Evolutionary conservation across 2,888 invertebrate genomes (phyloP).

Genomic region (Rhopalosiphum nymphaeae): DNA sequence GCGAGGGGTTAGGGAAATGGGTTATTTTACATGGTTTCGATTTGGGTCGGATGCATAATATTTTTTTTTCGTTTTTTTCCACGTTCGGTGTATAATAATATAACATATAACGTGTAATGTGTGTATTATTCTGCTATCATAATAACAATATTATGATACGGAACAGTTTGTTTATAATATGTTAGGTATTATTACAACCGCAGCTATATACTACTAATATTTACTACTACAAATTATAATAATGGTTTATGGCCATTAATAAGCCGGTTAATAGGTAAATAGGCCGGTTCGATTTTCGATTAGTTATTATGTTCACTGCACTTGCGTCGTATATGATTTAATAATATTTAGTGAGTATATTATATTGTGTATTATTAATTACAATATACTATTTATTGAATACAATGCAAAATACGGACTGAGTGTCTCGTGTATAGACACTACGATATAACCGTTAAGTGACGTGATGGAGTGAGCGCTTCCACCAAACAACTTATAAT

Average conservation of each 20-base stretch:
- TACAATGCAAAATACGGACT: not conserved
- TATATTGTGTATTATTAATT: too few relatives aligned
- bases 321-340: not conserved
- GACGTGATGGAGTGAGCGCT: not conserved
- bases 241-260: slow-evolving; percentile 20
- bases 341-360: not conserved
- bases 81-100: not conserved
- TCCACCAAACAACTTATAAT: not conserved
- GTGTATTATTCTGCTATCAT: not conserved
- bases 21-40: slow-evolving; percentile 4
- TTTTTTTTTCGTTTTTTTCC: not conserved
- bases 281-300: slow-evolving; percentile 36
- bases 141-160: not conserved
- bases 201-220: not conserved
- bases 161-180: not conserved
- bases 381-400: not conserved
- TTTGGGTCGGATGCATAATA: not conserved
- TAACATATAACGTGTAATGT: not conserved
- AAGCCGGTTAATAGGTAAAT: too few relatives aligned
- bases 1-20: not conserved
- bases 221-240: not conserved
- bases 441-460: not conserved
- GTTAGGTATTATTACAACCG: not conserved
- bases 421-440: not conserved
- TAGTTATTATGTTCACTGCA: not conserved